Conservation (phyloP, 2,113 vertebrate genomes). For the Aptenodytes patagonicus region DNA sequence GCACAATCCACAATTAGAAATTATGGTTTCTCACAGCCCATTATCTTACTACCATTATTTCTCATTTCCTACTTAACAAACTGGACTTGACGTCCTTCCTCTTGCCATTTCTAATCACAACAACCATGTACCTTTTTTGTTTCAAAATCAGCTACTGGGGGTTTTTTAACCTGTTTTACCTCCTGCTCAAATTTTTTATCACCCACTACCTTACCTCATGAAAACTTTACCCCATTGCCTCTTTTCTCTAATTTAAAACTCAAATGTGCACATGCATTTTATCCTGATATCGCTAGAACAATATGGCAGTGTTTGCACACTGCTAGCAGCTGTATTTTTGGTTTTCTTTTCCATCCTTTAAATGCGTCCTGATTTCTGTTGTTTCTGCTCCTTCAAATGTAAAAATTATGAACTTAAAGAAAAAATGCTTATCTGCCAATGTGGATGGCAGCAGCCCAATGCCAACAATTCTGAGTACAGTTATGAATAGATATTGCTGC, state of each 20-base stretch:
- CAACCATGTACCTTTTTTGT: background rate
- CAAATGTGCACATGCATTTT: background rate
- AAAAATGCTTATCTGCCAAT: background rate
- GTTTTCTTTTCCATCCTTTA: background rate
- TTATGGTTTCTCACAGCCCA: background rate
- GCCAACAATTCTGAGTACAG: background rate
- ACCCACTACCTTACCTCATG: background rate
- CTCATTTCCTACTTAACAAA: background rate
- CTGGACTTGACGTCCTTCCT: background rate
- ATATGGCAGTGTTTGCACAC: background rate
- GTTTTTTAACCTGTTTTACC: background rate
- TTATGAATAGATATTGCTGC: slow-evolving; percentile 1
- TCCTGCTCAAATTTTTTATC: background rate
- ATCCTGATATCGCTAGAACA: background rate
- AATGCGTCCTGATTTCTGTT: background rate
- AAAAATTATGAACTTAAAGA: background rate
- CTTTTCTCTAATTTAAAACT: background rate
- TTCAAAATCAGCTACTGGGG: background rate
- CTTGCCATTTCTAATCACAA: background rate
- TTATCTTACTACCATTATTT: background rate
- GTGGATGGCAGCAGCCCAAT: background rate
- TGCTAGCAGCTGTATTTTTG: background rate
- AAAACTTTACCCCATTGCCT: background rate
- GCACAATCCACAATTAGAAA: background rate
- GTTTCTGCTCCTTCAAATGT: background rate